Evolutionary conservation across 2,797 vertebrate species (phyloP), one percentile per base, ranked within the genome.

Genomic region (Nannoperca obscura): DNA sequence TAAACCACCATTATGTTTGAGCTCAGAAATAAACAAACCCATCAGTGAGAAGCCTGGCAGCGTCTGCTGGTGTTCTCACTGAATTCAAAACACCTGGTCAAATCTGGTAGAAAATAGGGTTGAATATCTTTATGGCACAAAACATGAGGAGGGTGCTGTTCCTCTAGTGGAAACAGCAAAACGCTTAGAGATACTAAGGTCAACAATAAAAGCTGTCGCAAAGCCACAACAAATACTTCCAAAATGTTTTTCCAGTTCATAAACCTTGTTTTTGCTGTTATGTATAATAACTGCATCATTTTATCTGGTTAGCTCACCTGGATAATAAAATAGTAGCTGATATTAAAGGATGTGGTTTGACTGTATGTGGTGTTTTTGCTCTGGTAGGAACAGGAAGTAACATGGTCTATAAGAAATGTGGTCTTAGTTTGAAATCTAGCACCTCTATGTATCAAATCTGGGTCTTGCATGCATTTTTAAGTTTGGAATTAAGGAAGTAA

Each of bases 371-470:
- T 53, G 24, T 24, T 49, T 34, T 19, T 61, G 47, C 19, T 57
- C 38, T 50, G 46, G 12, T 34, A n/a, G 4, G 15, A 66, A 30
- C n/a, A 40, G 22, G 55, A 67, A 64, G 20, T 17, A 59, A 73
- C 8, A 36, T 13, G 2, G 14, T 40, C 20, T 14, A 32, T 50
- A 17, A 22, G 9, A 38, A 61, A n/a, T 15, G 14, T 38, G 10
- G 5, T 49, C n/a, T 66, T 38, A 44, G 55, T 71, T 52, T 64
- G 2, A 69, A 60, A 74, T 66, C n/a, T 32, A n/a, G 19, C 57
- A 52, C n/a, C 10, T 58, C 17, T 40, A 7, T 27, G 52, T 58
- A 24, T 61, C 52, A 62, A 47, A 57, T 72, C 15, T 27, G 54
- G 36, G 38, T 22, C 17, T 44, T 5, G 1, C 24, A 9, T 68